Conservation (phyloP, 2,888 invertebrate genomes). For the Bimastos eiseni region DNA sequence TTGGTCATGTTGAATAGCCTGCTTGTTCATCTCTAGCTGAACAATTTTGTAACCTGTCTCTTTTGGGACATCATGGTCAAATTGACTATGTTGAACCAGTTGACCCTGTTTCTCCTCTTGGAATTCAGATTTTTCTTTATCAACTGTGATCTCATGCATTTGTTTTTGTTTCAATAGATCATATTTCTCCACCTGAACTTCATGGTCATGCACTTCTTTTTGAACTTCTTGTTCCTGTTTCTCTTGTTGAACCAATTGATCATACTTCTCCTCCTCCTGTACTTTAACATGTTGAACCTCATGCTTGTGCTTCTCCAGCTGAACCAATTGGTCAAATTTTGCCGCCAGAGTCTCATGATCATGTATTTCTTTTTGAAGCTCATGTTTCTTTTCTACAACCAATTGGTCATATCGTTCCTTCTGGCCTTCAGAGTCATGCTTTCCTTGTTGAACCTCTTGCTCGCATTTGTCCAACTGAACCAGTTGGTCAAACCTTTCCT, state of each 20-base stretch:
- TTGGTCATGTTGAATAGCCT: neutral
- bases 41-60: neutral
- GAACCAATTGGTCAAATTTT: neutral
- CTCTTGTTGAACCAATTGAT: neutral
- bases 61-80: neutral
- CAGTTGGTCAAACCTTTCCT: no score
- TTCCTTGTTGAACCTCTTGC: no score
- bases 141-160: neutral
- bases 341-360: neutral
- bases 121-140: neutral
- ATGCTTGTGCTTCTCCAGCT: neutral
- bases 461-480: no score
- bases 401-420: no score
- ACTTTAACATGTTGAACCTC: neutral
- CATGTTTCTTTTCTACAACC: no score
- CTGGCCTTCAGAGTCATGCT: no score
- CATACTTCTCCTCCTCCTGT: neutral
- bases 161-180: neutral
- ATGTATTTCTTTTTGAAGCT: neutral
- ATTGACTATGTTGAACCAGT: neutral
- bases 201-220: neutral
- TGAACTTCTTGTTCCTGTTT: no score
- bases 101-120: neutral
- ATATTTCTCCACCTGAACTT: slow-evolving; percentile 13
- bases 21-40: neutral